Base-by-base conservation (phyloP, 2,797 vertebrate genomes). In the Delichon dasypus region DNA sequence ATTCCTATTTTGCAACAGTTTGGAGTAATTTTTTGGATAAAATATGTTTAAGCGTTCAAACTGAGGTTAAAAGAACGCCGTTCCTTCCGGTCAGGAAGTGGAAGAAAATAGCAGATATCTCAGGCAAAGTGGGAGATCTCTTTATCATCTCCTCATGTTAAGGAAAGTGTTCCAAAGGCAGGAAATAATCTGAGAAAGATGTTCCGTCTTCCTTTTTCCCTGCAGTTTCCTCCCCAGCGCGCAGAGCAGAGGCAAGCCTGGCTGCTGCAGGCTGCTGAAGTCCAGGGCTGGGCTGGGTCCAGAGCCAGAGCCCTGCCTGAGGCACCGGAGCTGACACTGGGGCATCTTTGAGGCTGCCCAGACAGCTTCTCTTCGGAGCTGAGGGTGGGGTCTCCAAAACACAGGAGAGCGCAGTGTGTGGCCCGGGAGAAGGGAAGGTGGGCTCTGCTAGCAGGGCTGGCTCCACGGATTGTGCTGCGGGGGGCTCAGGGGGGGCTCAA, bases 381-480 rank as follows among this genome's bases (percentile, higher is more conserved):
- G 66, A 36, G 17, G 13, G 1, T 40, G 29, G 10, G 38, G 61
- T 11, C 42, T 30, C 77, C 48, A 36, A 54, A 86, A 44, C 30
- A 22, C 22, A 11, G n/a, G 9, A 11, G 6, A 47, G 30, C n/a
- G 12, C 14, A 1, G 61, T 1, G 2, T 44, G 57, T 57, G 51
- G 19, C 47, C 23, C 2, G 0, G 32, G 18, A 18, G 4, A 55
- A 44, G 50, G 29, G 29, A 23, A 67, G 29, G 36, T 60, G 81
- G 22, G 32, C 9, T 2, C 0, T 48, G 34, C 50, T 50, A 0
- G 4, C 20, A 0, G 5, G 53, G 53, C 11, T 70, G 50, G 15
- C 36, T 13, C 12, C 26, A 2, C 45, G 68, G 0, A 21, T 66
- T 70, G 13, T 32, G 62, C 23, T 72, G 45, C 11, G 9, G 2